Base-by-base conservation (phyloP, 2,888 invertebrate species). In the Agapostemon virescens region DNA sequence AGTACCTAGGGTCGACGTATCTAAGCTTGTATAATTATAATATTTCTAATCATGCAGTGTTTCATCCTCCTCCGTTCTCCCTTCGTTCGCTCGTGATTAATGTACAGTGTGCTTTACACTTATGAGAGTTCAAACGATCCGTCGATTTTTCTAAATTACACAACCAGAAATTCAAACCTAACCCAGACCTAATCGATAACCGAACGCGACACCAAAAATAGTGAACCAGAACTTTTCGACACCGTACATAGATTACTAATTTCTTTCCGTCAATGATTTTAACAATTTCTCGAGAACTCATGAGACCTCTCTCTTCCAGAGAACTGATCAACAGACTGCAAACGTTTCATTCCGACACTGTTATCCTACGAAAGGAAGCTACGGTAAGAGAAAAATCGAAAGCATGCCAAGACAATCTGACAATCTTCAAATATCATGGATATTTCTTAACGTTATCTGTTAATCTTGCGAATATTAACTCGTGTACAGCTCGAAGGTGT, bases 1-100 rank as follows among this genome's bases (percentile, higher is more conserved):
- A 89, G 83, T 83, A 79, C 79, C 87, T 88, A 89, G 83, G 83
- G 82, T 88, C 86, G 85, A 86, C 82, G 84, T 84, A 86, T 67
- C 85, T 85, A 85, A 75, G 67, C 63, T 74, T 75, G 75, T 75
- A 84, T 74, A 80, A 77, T 80, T 84, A 83, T 74, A 81, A 72
- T 85, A 84, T 33, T 81, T 82, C 85, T 88, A 89, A 83, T 86
- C 89, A 88, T 90, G 88, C 88, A 88, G 84, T 88, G 86, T 86
- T 88, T 83, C 86, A 86, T 89, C n/a, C 69, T 20, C 38, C 17
- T n/a, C 17, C 52, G n/a, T 49, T n/a, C 55, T 69, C 26, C 26
- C 20, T 20, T 33, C 36, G 36, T 36, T 63, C n/a, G 20, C 36
- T 63, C 61, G 30, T 36, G 13, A 36, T 13, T 13, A 36, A 36